Evolutionary conservation across 2,113 vertebrate species (phyloP), one percentile per base, ranked within the genome.

Genomic region (Pomatostomus ruficeps): DNA sequence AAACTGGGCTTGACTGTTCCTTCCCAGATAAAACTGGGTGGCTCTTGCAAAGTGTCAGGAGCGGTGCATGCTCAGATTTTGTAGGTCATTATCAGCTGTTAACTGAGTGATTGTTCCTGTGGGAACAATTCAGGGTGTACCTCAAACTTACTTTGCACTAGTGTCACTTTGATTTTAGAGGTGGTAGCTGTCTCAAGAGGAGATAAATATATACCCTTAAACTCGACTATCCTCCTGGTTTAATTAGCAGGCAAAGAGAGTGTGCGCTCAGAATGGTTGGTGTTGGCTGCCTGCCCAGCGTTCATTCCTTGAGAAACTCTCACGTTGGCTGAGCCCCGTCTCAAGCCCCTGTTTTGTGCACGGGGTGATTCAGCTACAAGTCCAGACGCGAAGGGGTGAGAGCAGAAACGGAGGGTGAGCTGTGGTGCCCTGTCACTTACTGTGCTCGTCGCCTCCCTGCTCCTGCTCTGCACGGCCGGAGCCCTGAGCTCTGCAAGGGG

Each of bases 161-260:
- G 36, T 82, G 88, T 93, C 89, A 76, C 90, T 94, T 88, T 80
- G 75, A 67, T 93, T 88, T 94, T 88, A 59, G 89, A 93, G 48
- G 65, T 80, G 79, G 91, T 90, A 71, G 78, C 51, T 3, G 67
- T 94, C 88, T 95, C 72, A 58, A 35, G 89, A 54, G 77, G 78
- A 88, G 93, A 82, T 88, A 94, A 94, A 94, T 91, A 90, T 63
- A 91, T 89, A 94, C 26, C 45, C 74, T 91, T 90, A 94, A 92
- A 90, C 49, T 74, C 43, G 63, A 58, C 82, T 90, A 22, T 71
- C 63, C 80, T 84, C 59, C 61, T 88, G 43, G 70, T 88, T 95
- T 94, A 95, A 96, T 96, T 96, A 96, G 87, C 85, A 91, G 46
- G 55, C 95, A 93, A 68, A 72, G 62, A 88, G 91, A 71, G 43